Conservation (phyloP, 2,797 vertebrate species). For the Ctenopoma kingsleyae region DNA sequence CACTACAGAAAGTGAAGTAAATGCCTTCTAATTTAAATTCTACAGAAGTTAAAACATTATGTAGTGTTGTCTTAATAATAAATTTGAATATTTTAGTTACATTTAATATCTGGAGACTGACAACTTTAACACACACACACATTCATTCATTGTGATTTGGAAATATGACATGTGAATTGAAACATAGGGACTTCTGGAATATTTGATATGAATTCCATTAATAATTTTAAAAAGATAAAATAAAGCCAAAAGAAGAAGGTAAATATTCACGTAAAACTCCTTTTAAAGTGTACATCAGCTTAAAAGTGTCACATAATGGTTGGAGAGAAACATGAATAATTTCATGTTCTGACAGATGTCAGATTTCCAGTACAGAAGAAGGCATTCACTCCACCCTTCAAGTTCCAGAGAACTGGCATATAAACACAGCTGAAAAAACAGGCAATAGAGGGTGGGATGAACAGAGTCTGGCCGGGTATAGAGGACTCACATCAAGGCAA, state of each 20-base stretch:
- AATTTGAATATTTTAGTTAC: not conserved
- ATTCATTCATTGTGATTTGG: not conserved
- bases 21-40: not conserved
- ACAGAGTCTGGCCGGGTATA: constrained; percentile 11
- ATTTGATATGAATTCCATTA: not conserved
- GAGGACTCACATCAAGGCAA: constrained; percentile 37
- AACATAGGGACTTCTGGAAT: not conserved
- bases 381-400: constrained; percentile 55
- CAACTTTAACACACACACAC: too few species aligned
- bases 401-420: constrained; percentile 57
- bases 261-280: not conserved
- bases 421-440: constrained; percentile 82
- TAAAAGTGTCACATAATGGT: not conserved
- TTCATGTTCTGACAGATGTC: constrained; percentile 59
- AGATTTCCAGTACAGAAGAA: constrained; percentile 50
- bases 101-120: too few species aligned
- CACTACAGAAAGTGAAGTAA: not conserved
- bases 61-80: too few species aligned
- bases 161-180: not conserved
- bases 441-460: constrained; percentile 35
- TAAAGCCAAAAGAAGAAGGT: not conserved
- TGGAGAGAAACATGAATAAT: constrained; percentile 10
- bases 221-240: not conserved
- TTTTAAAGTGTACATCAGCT: constrained; percentile 5
- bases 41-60: not conserved